Evolutionary conservation across 2,797 vertebrate genomes (phyloP).

Genomic region (Megalops cyprinoides): DNA sequence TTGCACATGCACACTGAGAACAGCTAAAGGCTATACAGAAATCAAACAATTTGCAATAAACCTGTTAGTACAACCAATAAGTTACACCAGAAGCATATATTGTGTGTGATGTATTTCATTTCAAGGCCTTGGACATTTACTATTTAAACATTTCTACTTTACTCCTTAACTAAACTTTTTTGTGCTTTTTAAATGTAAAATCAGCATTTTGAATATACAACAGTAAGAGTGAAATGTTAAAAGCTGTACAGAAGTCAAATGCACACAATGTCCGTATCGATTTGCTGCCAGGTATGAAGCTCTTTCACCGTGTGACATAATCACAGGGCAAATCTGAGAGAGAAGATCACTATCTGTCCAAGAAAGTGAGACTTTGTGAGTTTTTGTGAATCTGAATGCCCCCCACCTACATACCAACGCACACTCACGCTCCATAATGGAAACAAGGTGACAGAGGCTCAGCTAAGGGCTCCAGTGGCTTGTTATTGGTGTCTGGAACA

Average conservation of each 20-base stretch:
- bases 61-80: too few species aligned
- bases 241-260: too few species aligned
- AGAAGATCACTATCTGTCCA: not conserved
- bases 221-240: not conserved
- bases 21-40: too few species aligned
- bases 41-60: too few species aligned
- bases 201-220: not conserved
- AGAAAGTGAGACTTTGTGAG: not conserved
- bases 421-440: slow-evolving; percentile 3
- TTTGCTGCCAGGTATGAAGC: too few species aligned
- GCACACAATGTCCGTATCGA: not conserved
- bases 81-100: too few species aligned
- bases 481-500: not conserved
- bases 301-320: too few species aligned
- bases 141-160: too few species aligned
- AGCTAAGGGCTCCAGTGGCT: not conserved
- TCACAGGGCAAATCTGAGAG: too few species aligned
- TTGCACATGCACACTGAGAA: not conserved
- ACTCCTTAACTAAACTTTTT: too few species aligned
- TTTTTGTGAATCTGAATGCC: not conserved
- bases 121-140: too few species aligned
- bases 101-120: too few species aligned
- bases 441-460: not conserved
- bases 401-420: not conserved
- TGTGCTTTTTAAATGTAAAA: slow-evolving; percentile 27